Base-by-base conservation (phyloP, 2,888 invertebrate species). In the Toxonevra muliebris region DNA sequence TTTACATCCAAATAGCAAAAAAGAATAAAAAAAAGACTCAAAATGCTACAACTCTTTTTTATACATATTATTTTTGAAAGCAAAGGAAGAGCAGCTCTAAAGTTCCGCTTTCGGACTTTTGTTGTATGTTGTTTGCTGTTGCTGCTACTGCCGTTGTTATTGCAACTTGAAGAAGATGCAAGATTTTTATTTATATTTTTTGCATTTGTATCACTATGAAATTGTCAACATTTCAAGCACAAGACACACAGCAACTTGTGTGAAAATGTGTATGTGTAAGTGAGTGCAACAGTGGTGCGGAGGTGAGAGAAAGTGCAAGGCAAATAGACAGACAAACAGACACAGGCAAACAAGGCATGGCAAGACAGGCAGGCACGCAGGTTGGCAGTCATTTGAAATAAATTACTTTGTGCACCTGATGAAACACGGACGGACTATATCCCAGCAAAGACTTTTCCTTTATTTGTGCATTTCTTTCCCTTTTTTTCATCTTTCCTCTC, bases 391-490 rank as follows among this genome's bases (percentile, higher is more conserved):
- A 77, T 76, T 80, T 75, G 80, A 77, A 77, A 79, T 80, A 77
- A 79, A 79, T 80, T 80, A 77, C 76, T 79, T 75, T 76, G 75
- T 77, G 76, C 81, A 81, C 80, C 81, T 80, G 79, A 80, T 79
- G 77, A 79, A 79, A 76, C 74, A 74, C 74, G 71, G 73, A 59
- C 62, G 70, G 70, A 65, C 64, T 61, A 65, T 73, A 73, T 70
- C 70, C 74, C 69, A 69, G 65, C 63, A 69, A 66, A 71, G 67
- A 69, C 48, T 66, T 48, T 62, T 68, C 15, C 41, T 65, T 55
- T 60, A 62, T 61, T 62, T 59, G 50, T 20, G 52, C 4, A 15
- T 42, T 55, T 53, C 62, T 42, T 52, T 41, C 13, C 17, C 59
- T 65, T 65, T 52, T 62, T n/a, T n/a, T n/a, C n/a, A n/a, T 53